phyloP scores from a whole-genome alignment of 2,113 vertebrate species.

The Stomatorhinus ivindoensis region DNA sequence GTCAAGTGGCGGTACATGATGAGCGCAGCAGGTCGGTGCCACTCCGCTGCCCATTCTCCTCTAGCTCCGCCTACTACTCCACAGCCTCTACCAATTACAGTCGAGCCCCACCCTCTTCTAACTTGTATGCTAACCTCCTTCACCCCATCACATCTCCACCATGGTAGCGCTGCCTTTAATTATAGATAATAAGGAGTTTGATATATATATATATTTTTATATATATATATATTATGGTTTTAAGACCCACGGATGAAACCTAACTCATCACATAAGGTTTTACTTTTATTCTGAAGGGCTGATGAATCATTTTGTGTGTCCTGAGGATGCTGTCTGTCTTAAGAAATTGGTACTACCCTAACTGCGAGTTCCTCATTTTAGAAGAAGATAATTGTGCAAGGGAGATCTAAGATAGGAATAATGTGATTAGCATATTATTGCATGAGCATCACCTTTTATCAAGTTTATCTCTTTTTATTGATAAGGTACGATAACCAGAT shows the following conservation, averaged over 20 bases:
- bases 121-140: not conserved
- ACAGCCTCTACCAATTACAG: not conserved
- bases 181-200: not conserved
- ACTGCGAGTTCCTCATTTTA: not conserved
- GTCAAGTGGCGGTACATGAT: constrained; percentile 96
- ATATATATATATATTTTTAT: not conserved
- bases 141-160: not conserved
- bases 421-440: not conserved
- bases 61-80: not conserved
- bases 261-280: not conserved
- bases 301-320: not conserved
- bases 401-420: not conserved
- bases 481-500: too few relatives aligned
- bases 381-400: not conserved
- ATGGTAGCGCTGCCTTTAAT: not conserved
- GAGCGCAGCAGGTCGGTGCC: constrained; percentile 80
- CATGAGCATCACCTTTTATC: not conserved
- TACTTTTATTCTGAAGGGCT: not conserved
- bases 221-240: not conserved
- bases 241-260: not conserved
- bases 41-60: not conserved
- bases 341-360: not conserved
- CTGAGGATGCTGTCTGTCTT: not conserved
- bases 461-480: not conserved
- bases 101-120: not conserved